phyloP scores from a whole-genome alignment of 2,797 vertebrate genomes.

The Pseudomugil tenellus region DNA sequence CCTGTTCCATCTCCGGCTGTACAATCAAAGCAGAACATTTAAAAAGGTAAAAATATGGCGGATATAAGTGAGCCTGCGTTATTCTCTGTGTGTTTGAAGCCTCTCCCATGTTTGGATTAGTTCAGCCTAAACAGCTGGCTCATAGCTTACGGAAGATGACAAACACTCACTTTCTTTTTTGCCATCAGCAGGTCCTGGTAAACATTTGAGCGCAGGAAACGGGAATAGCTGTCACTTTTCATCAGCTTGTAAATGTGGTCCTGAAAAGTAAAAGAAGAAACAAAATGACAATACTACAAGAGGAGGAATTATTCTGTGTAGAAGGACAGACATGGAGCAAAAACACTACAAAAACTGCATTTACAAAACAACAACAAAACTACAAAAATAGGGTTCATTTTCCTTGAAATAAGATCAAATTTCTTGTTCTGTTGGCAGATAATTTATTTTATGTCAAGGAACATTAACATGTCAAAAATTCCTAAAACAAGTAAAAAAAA shows the following conservation, averaged over 20 bases:
- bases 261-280: constrained; percentile 68
- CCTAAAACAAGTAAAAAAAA: too few relatives aligned
- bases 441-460: too few relatives aligned
- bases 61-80: neutral
- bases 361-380: too few relatives aligned
- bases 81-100: too few relatives aligned
- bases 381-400: too few relatives aligned
- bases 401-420: too few relatives aligned
- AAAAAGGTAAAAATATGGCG: neutral
- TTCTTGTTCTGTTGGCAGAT: too few relatives aligned
- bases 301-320: too few relatives aligned
- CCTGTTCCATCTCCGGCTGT: constrained; percentile 96
- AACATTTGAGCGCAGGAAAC: constrained; percentile 93
- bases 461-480: too few relatives aligned
- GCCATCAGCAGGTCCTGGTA: constrained; percentile 96
- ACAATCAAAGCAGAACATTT: neutral
- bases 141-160: neutral
- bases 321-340: too few relatives aligned
- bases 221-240: constrained; percentile 98
- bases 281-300: neutral
- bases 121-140: neutral
- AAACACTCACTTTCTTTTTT: constrained; percentile 91
- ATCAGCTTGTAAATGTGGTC: constrained; percentile 99
- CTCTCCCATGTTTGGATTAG: neutral
- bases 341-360: too few relatives aligned